phyloP scores from a whole-genome alignment of 53 echinoderm and acorn worm species.

The Actinopyga echinites region DNA sequence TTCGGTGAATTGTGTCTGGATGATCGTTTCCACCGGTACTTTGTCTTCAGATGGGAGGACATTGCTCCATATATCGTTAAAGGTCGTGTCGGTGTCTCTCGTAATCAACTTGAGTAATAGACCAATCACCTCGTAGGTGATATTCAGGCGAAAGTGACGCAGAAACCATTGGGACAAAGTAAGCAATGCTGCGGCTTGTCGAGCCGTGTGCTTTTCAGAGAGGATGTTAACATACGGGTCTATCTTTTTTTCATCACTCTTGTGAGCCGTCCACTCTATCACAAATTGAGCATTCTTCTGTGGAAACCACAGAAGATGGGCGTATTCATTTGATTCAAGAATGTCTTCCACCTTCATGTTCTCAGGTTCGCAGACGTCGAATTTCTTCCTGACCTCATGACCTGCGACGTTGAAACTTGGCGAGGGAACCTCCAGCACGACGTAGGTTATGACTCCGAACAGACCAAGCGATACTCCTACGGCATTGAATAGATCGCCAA shows the following conservation, averaged over 20 bases:
- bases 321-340: neutral
- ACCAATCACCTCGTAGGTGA: neutral
- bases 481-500: neutral
- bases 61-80: constrained; percentile 1
- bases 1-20: neutral
- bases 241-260: neutral
- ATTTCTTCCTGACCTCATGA: neutral
- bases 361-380: neutral
- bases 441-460: constrained; percentile 9
- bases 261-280: neutral
- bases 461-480: constrained; percentile 17
- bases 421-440: neutral
- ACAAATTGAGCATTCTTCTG: neutral
- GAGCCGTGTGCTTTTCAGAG: too few relatives aligned
- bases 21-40: neutral
- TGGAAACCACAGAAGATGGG: neutral
- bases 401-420: neutral
- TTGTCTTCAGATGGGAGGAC: neutral
- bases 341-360: neutral
- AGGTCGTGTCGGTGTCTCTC: neutral
- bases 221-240: neutral
- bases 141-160: neutral
- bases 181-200: neutral
- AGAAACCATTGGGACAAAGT: neutral
- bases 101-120: neutral